Evolutionary conservation across 2,113 vertebrate genomes (phyloP), one percentile per base, ranked within the genome.

Genomic region (Amazona guildingii): DNA sequence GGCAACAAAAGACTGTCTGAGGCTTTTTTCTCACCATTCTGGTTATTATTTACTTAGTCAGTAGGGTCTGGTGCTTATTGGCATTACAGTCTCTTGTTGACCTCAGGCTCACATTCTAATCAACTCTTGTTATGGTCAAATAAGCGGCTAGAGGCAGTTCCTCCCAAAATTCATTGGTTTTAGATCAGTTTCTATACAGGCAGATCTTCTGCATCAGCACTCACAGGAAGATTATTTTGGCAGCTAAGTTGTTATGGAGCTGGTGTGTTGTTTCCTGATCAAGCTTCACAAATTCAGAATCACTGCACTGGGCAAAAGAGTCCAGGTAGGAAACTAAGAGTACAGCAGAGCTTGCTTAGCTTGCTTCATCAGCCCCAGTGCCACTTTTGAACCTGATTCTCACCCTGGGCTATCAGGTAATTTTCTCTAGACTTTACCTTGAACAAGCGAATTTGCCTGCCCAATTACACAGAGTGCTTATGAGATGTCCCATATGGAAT

Each of bases 41-140:
- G 55, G 37, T 67, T 88, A 44, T 94, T 94, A 81, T 80, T 93
- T 93, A 33, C 68, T 77, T 77, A 51, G 76, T 69, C 61, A 61
- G 37, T 20, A 72, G 29, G 6, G 11, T 70, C 75, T 90, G 61
- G 39, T 78, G 27, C 72, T 83, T 93, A 63, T 79, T 90, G 72
- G n/a, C 43, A 51, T 76, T 62, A 9, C 39, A 67, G 25, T 74
- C 63, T 90, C 27, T 29, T 73, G 23, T 33, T 76, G 79, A 86
- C 41, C 48, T 92, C 76, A 70, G n/a, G 83, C 55, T 39, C 88
- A 72, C 21, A 3, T 80, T 83, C 68, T 78, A 78, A 92, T 93
- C 73, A 80, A 39, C 51, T 90, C 75, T 88, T 0, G 1, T 83
- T 88, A 21, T 13, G 61, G 88, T 90, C 85, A 92, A 62, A 12